Percentiles rank a stretch among this genome's conserved stretches.
phyloP scores from a whole-genome alignment of 2,113 vertebrate species.

The Heterocephalus glaber region DNA sequence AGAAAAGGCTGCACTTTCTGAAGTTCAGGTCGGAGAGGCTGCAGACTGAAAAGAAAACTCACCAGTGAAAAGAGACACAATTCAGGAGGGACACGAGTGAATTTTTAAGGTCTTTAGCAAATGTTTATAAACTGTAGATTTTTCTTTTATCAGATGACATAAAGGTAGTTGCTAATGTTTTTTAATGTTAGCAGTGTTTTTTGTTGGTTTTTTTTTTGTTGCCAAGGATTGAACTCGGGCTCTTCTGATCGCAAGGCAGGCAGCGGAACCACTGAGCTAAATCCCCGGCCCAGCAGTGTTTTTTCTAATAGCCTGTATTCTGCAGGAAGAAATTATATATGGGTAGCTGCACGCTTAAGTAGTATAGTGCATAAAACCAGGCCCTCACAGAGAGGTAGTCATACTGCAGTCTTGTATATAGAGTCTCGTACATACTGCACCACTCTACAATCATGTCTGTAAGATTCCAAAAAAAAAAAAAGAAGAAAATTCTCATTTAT shows the following conservation, averaged over 20 bases:
- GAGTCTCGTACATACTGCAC: too few relatives aligned
- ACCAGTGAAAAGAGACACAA: not conserved
- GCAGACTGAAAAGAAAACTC: not conserved
- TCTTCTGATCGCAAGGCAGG: too few relatives aligned
- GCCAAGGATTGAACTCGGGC: too few relatives aligned
- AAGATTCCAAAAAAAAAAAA: too few relatives aligned
- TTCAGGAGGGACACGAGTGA: not conserved
- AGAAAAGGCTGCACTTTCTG: not conserved
- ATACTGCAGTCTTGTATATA: rapidly evolving
- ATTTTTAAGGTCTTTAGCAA: not conserved
- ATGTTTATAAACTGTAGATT: not conserved
- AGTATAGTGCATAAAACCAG: not conserved
- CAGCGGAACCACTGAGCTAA: too few relatives aligned
- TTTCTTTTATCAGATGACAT: not conserved
- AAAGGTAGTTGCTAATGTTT: not conserved
- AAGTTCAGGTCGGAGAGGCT: not conserved
- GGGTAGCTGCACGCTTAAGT: not conserved
- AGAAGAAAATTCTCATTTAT: too few relatives aligned
- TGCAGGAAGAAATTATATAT: not conserved
- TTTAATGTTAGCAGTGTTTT: not conserved
- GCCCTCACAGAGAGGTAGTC: not conserved
- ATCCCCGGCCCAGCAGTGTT: not conserved
- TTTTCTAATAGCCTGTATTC: not conserved
- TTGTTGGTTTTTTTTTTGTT: too few relatives aligned
- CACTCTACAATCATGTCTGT: not conserved